A percentile compares a stretch with the other conserved stretches of the same genome.
These are phyloP conservation scores for Agrochola circellaris DNA, from an alignment of 2,888 invertebrate genomes.

Conservation along the genomic window DNA sequence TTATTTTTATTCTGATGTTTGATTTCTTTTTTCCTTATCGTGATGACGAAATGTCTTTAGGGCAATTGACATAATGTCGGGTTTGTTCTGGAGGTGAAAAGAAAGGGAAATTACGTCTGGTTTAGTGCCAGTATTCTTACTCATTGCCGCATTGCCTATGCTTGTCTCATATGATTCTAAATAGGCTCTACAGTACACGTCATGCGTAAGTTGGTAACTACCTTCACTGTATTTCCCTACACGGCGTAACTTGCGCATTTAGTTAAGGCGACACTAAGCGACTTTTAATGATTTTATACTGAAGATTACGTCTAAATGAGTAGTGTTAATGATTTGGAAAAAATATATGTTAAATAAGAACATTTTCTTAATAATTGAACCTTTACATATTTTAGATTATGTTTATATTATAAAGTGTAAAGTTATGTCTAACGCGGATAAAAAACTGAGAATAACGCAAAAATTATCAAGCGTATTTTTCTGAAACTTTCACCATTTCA, in stretches of 20 bases:
- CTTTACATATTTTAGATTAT: too few relatives aligned
- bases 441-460: too few relatives aligned
- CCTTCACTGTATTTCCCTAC: background rate
- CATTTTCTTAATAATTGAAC: too few relatives aligned
- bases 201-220: conserved; percentile 1
- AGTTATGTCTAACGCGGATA: too few relatives aligned
- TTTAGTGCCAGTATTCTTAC: conserved; percentile 11
- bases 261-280: too few relatives aligned
- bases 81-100: background rate
- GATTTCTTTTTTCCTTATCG: conserved; percentile 48
- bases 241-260: background rate
- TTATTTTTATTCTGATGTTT: conserved; percentile 65
- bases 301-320: too few relatives aligned
- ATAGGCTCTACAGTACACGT: background rate
- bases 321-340: too few relatives aligned
- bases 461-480: too few relatives aligned
- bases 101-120: background rate
- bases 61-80: conserved; percentile 10
- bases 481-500: too few relatives aligned
- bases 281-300: too few relatives aligned
- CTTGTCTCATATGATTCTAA: conserved; percentile 1
- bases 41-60: conserved; percentile 11
- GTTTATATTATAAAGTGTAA: too few relatives aligned
- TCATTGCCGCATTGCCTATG: conserved; percentile 13
- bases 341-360: too few relatives aligned